These are phyloP conservation scores for Falco rusticolus DNA, from an alignment of 2,797 vertebrate species.

Conservation along the genomic window DNA sequence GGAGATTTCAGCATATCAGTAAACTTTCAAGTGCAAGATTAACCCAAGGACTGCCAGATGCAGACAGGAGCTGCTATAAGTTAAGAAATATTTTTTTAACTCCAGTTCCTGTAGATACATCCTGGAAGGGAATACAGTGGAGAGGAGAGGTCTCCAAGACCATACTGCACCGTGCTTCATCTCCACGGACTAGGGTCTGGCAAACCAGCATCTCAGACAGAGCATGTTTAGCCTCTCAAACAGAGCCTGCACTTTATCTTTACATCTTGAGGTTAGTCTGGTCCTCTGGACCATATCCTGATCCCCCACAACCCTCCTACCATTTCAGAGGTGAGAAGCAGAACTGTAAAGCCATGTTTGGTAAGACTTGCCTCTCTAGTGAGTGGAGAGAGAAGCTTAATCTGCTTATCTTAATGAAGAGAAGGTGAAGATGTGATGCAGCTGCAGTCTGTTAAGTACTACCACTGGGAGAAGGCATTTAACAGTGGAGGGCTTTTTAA, in stretches of 20 bases:
- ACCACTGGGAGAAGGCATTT: slow-evolving; percentile 28
- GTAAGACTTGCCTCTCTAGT: slow-evolving; percentile 5
- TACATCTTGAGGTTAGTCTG: not conserved
- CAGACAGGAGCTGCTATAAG: not conserved
- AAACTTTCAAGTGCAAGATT: slow-evolving; percentile 18
- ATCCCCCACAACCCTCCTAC: not conserved
- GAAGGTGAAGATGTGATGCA: not conserved
- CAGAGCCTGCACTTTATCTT: not conserved
- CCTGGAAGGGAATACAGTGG: not conserved
- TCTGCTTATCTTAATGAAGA: slow-evolving; percentile 61
- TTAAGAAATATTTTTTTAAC: not conserved
- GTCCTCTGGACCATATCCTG: not conserved
- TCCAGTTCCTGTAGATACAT: not conserved
- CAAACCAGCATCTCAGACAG: not conserved
- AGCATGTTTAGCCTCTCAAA: not conserved
- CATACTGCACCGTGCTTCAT: not conserved
- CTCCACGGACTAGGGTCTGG: not conserved
- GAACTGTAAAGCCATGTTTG: not conserved
- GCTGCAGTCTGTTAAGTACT: slow-evolving; percentile 34
- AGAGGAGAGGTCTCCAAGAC: not conserved
- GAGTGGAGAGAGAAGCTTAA: slow-evolving; percentile 30
- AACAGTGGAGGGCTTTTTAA: slow-evolving; percentile 41
- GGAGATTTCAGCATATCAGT: not conserved
- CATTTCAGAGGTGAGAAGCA: slow-evolving; percentile 23
- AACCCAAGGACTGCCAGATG: not conserved